phyloP scores from a whole-genome alignment of 2,888 invertebrate genomes.

The Erannis defoliaria region DNA sequence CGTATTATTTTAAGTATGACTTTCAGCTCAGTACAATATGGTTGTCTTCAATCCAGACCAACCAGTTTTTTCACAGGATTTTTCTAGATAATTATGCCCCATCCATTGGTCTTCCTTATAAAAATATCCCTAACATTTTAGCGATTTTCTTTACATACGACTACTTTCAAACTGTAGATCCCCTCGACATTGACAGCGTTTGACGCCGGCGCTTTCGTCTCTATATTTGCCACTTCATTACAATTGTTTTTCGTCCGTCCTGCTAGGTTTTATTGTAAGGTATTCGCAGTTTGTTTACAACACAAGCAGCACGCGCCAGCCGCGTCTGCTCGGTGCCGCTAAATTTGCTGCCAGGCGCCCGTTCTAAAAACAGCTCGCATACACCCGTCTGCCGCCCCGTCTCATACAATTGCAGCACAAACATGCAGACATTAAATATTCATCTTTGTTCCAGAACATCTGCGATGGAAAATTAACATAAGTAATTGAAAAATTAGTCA shows the following conservation, averaged over 20 bases:
- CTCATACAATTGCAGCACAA: conserved; percentile 55
- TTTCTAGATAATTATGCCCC: too few species aligned
- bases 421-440: conserved; percentile 33
- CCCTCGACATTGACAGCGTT: background rate
- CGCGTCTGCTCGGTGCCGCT: conserved; percentile 63
- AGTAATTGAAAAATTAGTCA: background rate
- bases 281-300: conserved; percentile 35
- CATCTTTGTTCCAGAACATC: conserved; percentile 30
- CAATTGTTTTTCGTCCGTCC: conserved; percentile 11
- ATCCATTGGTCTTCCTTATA: background rate
- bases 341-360: conserved; percentile 71
- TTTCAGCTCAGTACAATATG: too few species aligned
- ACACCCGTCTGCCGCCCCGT: conserved; percentile 70
- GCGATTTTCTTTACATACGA: background rate
- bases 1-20: too few species aligned
- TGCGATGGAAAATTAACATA: conserved; percentile 23
- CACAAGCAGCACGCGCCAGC: conserved; percentile 40
- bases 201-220: conserved; percentile 22
- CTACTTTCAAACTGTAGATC: background rate
- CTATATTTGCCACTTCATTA: conserved; percentile 25
- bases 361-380: conserved; percentile 74
- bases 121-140: background rate
- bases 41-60: too few species aligned
- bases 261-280: conserved; percentile 22
- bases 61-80: too few species aligned